phyloP scores from a whole-genome alignment of 2,797 vertebrate genomes.

The Acanthurus leucopareius region DNA sequence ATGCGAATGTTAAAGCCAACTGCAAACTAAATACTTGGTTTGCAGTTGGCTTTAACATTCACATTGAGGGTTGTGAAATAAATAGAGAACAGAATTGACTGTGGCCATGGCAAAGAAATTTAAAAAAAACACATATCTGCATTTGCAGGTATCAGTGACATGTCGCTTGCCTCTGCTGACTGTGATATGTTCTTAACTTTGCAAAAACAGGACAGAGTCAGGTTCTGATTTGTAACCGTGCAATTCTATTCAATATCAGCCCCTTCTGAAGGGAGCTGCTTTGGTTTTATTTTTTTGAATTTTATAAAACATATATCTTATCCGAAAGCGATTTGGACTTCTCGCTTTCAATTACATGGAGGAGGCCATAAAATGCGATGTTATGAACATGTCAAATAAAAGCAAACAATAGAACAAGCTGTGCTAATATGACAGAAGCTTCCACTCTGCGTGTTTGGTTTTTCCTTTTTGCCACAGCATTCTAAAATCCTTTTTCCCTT shows the following conservation, averaged over 20 bases:
- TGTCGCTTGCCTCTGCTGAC: conserved; percentile 33
- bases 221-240: conserved; percentile 55
- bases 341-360: neutral
- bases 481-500: conserved; percentile 38
- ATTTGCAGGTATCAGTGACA: neutral
- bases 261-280: conserved; percentile 39
- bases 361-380: conserved; percentile 37
- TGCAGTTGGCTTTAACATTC: conserved; percentile 1
- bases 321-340: conserved; percentile 65
- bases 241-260: conserved; percentile 48
- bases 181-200: conserved; percentile 61
- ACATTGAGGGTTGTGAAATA: neutral
- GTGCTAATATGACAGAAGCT: conserved; percentile 43
- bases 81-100: conserved; percentile 1
- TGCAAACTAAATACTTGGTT: neutral
- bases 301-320: conserved; percentile 62
- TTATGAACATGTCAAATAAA: conserved; percentile 40
- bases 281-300: conserved; percentile 20
- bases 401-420: conserved; percentile 44
- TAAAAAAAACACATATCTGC: neutral
- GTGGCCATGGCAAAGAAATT: too few species aligned
- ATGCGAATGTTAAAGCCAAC: too few species aligned
- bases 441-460: conserved; percentile 23
- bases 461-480: conserved; percentile 37
- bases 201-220: conserved; percentile 41